phyloP scores from a whole-genome alignment of 2,888 invertebrate genomes.

The Drosophila greeni region DNA sequence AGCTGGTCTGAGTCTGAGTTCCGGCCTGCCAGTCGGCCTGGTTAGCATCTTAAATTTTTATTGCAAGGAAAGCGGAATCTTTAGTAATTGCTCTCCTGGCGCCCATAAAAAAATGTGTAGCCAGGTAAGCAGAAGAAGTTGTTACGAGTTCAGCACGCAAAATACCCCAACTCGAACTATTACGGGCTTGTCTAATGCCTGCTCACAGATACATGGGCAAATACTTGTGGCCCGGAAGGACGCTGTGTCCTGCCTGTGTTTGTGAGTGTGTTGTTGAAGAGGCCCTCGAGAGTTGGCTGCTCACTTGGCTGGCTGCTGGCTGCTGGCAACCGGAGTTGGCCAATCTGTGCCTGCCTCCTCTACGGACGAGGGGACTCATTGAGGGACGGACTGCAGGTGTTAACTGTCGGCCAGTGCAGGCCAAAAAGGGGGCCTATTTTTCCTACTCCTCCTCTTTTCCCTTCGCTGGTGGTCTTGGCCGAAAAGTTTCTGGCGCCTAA shows the following conservation, averaged over 20 bases:
- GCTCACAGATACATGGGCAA: constrained; percentile 28
- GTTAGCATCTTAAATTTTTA: constrained; percentile 67
- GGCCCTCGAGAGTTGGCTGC: constrained; percentile 64
- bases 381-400: constrained; percentile 55
- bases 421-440: neutral
- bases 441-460: neutral
- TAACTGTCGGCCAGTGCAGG: constrained; percentile 43
- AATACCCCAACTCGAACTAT: constrained; percentile 53
- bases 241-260: constrained; percentile 8
- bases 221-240: constrained; percentile 25
- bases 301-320: constrained; percentile 41
- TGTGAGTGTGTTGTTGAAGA: constrained; percentile 51
- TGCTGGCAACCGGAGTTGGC: constrained; percentile 28
- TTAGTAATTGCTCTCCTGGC: constrained; percentile 68
- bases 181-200: constrained; percentile 50
- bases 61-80: constrained; percentile 68
- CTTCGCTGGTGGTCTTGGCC: neutral
- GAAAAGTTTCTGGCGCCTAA: constrained; percentile 51
- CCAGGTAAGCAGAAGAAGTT: constrained; percentile 65
- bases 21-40: constrained; percentile 19
- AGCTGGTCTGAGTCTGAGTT: constrained; percentile 4
- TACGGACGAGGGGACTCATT: constrained; percentile 8
- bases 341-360: constrained; percentile 50
- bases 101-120: constrained; percentile 69
- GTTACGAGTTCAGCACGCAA: constrained; percentile 39